Evolutionary conservation across 64 coral and sea anemone genomes (phyloP).

Genomic region (Platygyra sinensis): DNA sequence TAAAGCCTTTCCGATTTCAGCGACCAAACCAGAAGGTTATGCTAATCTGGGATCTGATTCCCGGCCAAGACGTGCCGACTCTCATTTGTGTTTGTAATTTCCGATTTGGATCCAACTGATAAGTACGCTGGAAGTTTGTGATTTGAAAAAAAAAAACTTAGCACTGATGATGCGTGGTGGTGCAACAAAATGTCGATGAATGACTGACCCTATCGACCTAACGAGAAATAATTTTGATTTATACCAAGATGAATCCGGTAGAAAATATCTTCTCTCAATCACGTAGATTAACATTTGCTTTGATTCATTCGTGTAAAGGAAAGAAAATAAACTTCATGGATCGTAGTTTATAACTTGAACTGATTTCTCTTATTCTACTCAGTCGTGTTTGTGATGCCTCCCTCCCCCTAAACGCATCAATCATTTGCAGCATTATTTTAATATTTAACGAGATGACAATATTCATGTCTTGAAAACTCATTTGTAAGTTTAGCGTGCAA

Average conservation of each 20-base stretch:
- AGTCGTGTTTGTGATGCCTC: slow-evolving; percentile 20
- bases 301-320: background rate
- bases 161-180: background rate
- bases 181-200: background rate
- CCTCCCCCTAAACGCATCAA: slow-evolving; percentile 17
- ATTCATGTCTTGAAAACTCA: background rate
- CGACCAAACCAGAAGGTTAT: too few relatives aligned
- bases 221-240: background rate
- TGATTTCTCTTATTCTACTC: background rate
- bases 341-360: background rate
- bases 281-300: background rate
- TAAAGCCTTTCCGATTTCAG: background rate
- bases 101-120: background rate
- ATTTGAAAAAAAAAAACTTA: background rate
- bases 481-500: background rate
- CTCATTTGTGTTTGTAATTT: background rate
- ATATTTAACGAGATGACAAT: slow-evolving; percentile 37
- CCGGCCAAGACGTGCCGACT: background rate
- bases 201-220: background rate
- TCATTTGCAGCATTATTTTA: slow-evolving; percentile 11
- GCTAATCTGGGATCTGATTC: too few relatives aligned
- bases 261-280: background rate
- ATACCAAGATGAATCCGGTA: background rate
- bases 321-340: background rate
- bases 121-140: background rate